phyloP scores from a whole-genome alignment of 2,797 vertebrate genomes.

The Acipenser transmontanus region DNA sequence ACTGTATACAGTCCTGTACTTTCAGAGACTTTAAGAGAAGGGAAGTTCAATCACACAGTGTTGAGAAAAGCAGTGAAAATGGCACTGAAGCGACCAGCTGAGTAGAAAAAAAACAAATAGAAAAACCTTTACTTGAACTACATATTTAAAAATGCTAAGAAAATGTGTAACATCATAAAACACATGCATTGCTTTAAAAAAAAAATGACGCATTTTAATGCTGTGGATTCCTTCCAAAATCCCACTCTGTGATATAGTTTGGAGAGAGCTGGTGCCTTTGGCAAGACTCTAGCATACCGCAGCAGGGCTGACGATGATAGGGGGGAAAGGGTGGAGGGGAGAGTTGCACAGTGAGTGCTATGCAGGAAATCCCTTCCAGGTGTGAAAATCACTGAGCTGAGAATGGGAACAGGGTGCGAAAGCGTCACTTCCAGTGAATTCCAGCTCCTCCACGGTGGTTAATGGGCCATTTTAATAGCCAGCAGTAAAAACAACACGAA shows the following conservation, averaged over 20 bases:
- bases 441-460: neutral
- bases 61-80: no score
- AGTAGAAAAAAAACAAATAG: no score
- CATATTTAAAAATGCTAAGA: no score
- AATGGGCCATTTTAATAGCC: neutral
- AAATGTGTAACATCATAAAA: no score
- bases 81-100: no score
- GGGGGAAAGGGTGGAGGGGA: conserved; percentile 26
- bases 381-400: conserved; percentile 9
- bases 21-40: no score
- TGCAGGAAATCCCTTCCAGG: neutral
- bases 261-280: neutral
- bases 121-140: no score
- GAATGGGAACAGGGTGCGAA: neutral
- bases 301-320: conserved; percentile 42
- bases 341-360: neutral
- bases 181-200: no score
- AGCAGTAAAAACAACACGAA: no score
- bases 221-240: neutral
- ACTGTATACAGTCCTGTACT: conserved; percentile 13
- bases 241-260: no score
- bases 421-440: conserved; percentile 3
- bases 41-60: no score
- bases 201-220: neutral
- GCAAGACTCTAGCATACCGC: neutral